Evolutionary conservation across 2,888 invertebrate species (phyloP).

Genomic region (Esperia sulphurella): DNA sequence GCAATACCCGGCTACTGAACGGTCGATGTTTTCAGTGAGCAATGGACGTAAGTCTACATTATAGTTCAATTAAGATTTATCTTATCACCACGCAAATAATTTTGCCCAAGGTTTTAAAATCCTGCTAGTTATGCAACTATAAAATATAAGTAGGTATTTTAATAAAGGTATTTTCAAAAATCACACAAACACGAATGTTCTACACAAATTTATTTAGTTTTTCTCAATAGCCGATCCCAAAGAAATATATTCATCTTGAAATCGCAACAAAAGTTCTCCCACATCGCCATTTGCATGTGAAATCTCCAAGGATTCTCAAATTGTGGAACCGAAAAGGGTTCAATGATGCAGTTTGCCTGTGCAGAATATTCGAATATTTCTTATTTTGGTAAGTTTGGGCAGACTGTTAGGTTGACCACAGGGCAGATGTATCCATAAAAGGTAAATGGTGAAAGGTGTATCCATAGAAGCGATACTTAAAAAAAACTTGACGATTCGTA

Average conservation of each 20-base stretch:
- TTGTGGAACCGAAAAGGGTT: background rate
- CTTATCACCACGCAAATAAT: background rate
- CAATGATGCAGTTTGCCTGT: background rate
- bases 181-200: background rate
- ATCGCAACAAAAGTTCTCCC: slow-evolving; percentile 1
- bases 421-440: slow-evolving; percentile 1
- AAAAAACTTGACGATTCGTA: slow-evolving; percentile 34
- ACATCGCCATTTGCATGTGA: slow-evolving; percentile 21
- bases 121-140: no score
- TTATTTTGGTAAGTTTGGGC: no score
- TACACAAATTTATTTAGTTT: background rate
- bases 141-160: no score
- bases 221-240: background rate
- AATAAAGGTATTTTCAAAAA: no score
- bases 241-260: background rate
- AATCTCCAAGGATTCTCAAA: slow-evolving; percentile 21
- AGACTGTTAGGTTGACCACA: background rate
- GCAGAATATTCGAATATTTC: background rate
- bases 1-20: slow-evolving; percentile 16
- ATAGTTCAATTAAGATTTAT: background rate
- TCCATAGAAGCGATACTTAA: background rate
- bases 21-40: background rate
- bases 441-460: slow-evolving; percentile 5
- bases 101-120: background rate
- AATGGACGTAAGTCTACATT: slow-evolving; percentile 4